These are phyloP conservation scores for Thaumatotibia leucotreta DNA, from an alignment of 1,140 invertebrate genomes.

Conservation along the genomic window DNA sequence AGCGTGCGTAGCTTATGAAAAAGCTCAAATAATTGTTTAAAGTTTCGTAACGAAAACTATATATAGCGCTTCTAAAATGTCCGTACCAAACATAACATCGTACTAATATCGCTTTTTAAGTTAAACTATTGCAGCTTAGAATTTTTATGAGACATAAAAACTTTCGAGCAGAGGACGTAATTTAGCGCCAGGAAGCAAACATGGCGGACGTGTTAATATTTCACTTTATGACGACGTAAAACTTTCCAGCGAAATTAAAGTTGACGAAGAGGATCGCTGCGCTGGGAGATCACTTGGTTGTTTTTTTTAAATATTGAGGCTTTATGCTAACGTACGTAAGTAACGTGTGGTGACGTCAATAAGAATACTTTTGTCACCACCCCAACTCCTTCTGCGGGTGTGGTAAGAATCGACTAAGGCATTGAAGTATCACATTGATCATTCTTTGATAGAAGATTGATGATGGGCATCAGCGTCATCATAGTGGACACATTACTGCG, in stretches of 20 bases:
- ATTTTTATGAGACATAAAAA: neutral
- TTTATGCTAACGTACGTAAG: neutral
- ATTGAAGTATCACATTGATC: too few relatives aligned
- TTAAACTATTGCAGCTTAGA: neutral
- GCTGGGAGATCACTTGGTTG: neutral
- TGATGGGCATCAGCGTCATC: too few relatives aligned
- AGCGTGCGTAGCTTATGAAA: too few relatives aligned
- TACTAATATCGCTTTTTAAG: neutral
- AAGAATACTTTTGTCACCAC: too few relatives aligned
- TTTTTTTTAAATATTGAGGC: neutral
- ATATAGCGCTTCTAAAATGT: too few relatives aligned
- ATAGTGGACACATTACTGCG: too few relatives aligned
- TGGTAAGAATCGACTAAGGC: too few relatives aligned
- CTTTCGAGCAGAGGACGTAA: neutral
- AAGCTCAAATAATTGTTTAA: too few relatives aligned
- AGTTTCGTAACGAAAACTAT: too few relatives aligned
- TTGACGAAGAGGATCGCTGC: neutral
- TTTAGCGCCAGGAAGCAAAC: neutral
- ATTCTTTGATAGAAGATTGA: too few relatives aligned
- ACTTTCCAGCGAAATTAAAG: conserved; percentile 1
- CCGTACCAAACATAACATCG: too few relatives aligned
- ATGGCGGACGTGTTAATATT: neutral
- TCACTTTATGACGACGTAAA: conserved; percentile 2
- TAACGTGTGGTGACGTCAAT: neutral
- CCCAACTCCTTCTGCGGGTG: too few relatives aligned